Evolutionary conservation across 1,140 invertebrate species (phyloP).

Genomic region (Drosophila dunni): DNA sequence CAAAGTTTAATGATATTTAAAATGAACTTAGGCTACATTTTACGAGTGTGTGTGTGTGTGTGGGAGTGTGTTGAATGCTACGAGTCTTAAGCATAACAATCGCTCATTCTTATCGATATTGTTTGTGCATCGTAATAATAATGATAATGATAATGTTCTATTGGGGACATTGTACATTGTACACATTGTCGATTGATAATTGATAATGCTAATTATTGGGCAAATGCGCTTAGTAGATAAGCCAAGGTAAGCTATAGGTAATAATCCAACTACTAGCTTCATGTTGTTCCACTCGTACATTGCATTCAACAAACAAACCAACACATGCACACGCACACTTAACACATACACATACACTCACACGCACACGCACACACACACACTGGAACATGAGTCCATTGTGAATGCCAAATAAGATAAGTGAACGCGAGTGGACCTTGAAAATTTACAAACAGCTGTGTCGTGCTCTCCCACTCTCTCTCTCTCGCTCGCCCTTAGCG

Average conservation of each 20-base stretch:
- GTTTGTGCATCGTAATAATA: constrained; percentile 25
- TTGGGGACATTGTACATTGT: constrained; percentile 38
- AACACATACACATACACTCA: not conserved
- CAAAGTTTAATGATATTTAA: not conserved
- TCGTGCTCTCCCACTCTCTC: not conserved
- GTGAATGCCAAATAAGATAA: constrained; percentile 67
- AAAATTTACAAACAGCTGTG: constrained; percentile 74
- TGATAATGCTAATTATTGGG: constrained; percentile 72
- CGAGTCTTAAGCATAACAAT: constrained; percentile 8
- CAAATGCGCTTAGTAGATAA: constrained; percentile 72
- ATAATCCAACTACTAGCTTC: constrained; percentile 38
- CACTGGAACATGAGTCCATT: constrained; percentile 25
- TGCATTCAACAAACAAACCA: constrained; percentile 34
- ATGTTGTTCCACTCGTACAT: constrained; percentile 30
- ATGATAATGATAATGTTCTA: constrained; percentile 22
- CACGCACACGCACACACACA: too few species aligned
- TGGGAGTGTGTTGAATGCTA: not conserved
- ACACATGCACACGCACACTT: constrained; percentile 16
- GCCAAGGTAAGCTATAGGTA: constrained; percentile 37
- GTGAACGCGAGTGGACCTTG: constrained; percentile 60
- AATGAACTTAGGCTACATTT: not conserved
- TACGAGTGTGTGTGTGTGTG: not conserved
- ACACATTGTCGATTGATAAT: constrained; percentile 56
- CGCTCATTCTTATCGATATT: constrained; percentile 35
- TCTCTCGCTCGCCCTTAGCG: not conserved